A percentile compares a stretch with the other conserved stretches of the same genome.
phyloP scores from a whole-genome alignment of 2,113 vertebrate species.

The Murina feae region DNA sequence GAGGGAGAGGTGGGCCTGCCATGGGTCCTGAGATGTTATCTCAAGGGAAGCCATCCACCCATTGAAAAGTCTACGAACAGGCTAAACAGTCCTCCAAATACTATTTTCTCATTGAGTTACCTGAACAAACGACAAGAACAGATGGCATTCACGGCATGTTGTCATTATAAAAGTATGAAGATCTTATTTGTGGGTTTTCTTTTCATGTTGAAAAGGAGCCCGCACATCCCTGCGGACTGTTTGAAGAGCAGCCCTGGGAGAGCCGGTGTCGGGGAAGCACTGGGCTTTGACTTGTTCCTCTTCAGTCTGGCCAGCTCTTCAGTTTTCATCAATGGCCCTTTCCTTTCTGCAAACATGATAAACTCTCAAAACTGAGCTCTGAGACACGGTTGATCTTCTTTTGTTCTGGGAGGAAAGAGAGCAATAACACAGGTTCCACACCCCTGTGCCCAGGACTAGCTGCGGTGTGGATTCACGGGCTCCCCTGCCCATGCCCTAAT shows the following conservation, averaged over 20 bases:
- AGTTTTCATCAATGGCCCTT: neutral
- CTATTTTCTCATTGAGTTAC: constrained; percentile 48
- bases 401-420: neutral
- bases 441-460: neutral
- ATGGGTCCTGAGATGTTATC: neutral
- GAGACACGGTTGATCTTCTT: neutral
- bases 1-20: neutral
- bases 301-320: neutral
- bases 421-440: neutral
- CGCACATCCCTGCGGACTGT: neutral
- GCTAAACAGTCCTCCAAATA: neutral
- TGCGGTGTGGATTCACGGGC: rapidly evolving
- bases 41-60: constrained; percentile 1
- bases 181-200: neutral
- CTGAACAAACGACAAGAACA: constrained; percentile 52
- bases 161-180: constrained; percentile 34
- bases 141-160: constrained; percentile 28
- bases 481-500: neutral
- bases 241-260: neutral
- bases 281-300: neutral
- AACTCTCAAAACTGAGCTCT: neutral
- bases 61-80: constrained; percentile 8
- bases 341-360: neutral
- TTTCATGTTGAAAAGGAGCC: neutral
- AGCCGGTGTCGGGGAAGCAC: neutral